Evolutionary conservation across 2,797 vertebrate genomes (phyloP).

Genomic region (Phrynocephalus forsythii): DNA sequence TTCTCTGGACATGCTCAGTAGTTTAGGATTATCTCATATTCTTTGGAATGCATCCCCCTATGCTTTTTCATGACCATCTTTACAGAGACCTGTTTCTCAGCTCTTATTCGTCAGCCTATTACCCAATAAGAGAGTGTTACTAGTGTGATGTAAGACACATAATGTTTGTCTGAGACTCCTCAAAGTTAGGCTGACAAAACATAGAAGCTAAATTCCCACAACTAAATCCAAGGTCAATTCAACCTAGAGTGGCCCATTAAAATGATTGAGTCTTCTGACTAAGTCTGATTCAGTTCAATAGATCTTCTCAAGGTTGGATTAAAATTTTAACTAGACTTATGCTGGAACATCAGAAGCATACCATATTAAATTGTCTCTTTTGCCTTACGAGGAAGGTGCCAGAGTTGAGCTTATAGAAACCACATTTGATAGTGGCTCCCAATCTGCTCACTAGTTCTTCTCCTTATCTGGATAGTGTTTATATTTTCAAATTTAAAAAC

Average conservation of each 20-base stretch:
- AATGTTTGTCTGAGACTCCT: too few relatives aligned
- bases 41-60: too few relatives aligned
- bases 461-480: not conserved
- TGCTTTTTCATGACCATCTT: too few relatives aligned
- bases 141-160: too few relatives aligned
- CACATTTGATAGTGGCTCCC: not conserved
- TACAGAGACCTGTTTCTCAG: too few relatives aligned
- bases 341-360: not conserved
- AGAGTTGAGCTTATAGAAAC: not conserved
- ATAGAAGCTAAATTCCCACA: too few relatives aligned
- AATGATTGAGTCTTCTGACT: not conserved
- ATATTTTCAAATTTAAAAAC: not conserved
- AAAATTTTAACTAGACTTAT: too few relatives aligned
- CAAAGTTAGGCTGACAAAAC: too few relatives aligned
- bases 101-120: too few relatives aligned
- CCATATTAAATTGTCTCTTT: not conserved
- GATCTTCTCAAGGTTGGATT: not conserved
- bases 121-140: too few relatives aligned
- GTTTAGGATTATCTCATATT: too few relatives aligned
- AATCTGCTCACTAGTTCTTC: not conserved
- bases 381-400: not conserved
- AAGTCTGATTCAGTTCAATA: not conserved
- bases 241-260: not conserved
- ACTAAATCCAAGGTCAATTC: not conserved
- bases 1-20: too few relatives aligned